phyloP scores from a whole-genome alignment of 1,140 invertebrate genomes.

The Solen grandis region DNA sequence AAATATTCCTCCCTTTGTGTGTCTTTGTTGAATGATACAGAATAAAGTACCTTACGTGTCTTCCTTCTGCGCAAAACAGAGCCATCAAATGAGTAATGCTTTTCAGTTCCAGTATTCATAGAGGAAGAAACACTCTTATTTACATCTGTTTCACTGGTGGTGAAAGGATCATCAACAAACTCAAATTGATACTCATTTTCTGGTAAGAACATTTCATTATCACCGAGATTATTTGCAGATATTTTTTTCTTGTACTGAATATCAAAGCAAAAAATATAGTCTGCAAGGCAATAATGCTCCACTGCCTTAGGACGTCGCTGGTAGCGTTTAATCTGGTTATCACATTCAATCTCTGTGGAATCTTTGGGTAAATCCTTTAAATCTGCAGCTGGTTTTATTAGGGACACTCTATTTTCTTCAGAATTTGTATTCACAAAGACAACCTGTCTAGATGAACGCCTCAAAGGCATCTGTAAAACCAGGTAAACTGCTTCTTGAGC shows the following conservation, averaged over 20 bases:
- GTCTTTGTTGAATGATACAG: no score
- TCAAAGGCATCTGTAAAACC: slow-evolving; percentile 9
- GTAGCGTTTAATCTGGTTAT: background rate
- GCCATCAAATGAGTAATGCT: no score
- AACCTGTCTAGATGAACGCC: background rate
- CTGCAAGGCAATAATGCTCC: background rate
- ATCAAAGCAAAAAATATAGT: slow-evolving; percentile 8
- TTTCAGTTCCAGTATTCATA: no score
- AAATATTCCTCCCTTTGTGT: no score
- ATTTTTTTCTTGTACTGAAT: background rate
- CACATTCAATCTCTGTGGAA: background rate
- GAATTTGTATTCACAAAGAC: slow-evolving; percentile 1
- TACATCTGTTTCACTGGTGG: no score
- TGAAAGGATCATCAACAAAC: no score
- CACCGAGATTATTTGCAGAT: no score
- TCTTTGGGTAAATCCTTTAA: background rate
- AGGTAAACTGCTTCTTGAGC: slow-evolving; percentile 24
- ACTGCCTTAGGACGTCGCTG: background rate
- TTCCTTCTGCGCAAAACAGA: no score
- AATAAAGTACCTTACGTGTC: no score
- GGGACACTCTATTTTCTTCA: background rate
- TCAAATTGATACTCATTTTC: no score
- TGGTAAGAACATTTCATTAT: no score
- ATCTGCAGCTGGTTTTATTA: background rate
- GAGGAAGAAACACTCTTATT: no score